Evolutionary conservation across 30 jellyfish, hydroid and myxozoan genomes (phyloP).

Genomic region (Turritopsis rubra): DNA sequence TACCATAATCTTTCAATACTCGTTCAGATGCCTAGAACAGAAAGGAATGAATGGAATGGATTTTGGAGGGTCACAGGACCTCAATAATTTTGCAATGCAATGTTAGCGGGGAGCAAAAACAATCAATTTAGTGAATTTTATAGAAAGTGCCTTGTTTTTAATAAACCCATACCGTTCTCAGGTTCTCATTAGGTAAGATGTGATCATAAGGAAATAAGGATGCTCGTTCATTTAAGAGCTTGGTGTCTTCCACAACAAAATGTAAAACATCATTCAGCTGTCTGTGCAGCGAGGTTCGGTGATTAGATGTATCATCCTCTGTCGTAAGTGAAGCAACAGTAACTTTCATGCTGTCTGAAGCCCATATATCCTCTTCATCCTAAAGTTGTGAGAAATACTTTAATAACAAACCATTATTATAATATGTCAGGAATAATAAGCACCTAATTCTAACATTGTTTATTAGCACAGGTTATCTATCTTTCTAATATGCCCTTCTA

Average conservation of each 20-base stretch:
- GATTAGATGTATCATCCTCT: neutral
- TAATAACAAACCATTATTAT: no score
- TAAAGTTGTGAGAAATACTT: neutral
- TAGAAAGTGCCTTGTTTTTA: no score
- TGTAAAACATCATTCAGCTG: conserved; percentile 2
- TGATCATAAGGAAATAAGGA: conserved; percentile 17
- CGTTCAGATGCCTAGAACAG: conserved; percentile 31
- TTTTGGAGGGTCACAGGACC: no score
- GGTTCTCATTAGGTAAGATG: neutral
- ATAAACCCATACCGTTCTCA: conserved; percentile 24
- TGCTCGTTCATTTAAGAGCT: neutral
- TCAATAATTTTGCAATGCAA: no score
- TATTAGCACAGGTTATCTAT: no score
- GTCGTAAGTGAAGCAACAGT: neutral
- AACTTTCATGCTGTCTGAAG: conserved; percentile 12
- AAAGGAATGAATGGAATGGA: no score
- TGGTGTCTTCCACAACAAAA: conserved; percentile 10
- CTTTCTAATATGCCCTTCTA: no score
- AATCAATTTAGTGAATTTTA: no score
- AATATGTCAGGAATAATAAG: no score
- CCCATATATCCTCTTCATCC: conserved; percentile 35
- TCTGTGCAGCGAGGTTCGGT: conserved; percentile 12
- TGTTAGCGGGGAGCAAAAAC: no score
- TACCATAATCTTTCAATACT: conserved; percentile 16
- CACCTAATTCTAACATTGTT: no score